Evolutionary conservation across 1,140 invertebrate genomes (phyloP).

Genomic region (Laupala kohalensis): DNA sequence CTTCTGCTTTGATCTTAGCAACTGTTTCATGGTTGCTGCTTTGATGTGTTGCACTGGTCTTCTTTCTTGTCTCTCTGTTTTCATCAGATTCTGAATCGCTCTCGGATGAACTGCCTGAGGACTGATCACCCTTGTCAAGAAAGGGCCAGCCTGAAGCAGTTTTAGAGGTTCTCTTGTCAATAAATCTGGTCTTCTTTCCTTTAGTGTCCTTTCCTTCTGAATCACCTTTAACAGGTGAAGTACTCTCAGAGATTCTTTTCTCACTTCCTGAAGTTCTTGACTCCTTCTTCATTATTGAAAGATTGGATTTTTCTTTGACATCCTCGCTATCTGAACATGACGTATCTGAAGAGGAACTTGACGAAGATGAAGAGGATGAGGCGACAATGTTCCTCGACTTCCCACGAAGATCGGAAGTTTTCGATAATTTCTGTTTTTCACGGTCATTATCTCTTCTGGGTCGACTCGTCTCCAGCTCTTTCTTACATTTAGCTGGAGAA

Average conservation of each 20-base stretch:
- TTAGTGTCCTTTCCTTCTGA: not conserved
- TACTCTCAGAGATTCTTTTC: not conserved
- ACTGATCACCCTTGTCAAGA: conserved; percentile 39
- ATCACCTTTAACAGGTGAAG: not conserved
- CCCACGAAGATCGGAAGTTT: conserved; percentile 12
- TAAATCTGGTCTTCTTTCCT: conserved; percentile 13
- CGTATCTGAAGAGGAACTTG: conserved; percentile 27
- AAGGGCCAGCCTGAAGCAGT: conserved; percentile 35
- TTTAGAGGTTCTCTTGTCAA: conserved; percentile 12
- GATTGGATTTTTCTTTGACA: conserved; percentile 22
- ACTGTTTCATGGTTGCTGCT: not conserved
- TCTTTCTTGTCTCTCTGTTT: conserved; percentile 26
- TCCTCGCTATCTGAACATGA: conserved; percentile 30
- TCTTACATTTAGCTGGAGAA: conserved; percentile 16
- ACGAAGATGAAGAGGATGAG: conserved; percentile 28
- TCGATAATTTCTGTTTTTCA: conserved; percentile 10
- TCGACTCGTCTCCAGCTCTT: conserved; percentile 19
- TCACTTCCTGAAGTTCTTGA: not conserved
- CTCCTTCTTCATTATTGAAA: conserved; percentile 15
- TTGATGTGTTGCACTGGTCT: conserved; percentile 2
- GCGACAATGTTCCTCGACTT: not conserved
- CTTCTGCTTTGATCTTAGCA: not conserved
- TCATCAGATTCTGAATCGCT: conserved; percentile 20
- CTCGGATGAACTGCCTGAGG: conserved; percentile 24
- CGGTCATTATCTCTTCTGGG: conserved; percentile 15